Evolutionary conservation across 2,888 invertebrate genomes (phyloP).

Genomic region (Zhuqinia jingwanae): DNA sequence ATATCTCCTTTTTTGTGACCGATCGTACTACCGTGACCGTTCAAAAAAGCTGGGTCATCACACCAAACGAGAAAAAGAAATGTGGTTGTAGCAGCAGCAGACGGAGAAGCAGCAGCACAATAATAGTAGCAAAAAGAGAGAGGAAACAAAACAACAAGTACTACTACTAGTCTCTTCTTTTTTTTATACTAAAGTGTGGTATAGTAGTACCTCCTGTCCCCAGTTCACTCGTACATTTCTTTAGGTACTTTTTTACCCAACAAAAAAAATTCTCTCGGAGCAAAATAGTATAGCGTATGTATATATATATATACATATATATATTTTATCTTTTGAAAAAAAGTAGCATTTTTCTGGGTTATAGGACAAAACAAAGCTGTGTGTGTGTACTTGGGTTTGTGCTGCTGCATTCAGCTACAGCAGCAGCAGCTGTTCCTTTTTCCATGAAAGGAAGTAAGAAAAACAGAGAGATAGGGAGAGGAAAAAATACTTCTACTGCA

Average conservation of each 20-base stretch:
- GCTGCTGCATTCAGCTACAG: not conserved
- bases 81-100: too few species aligned
- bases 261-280: constrained; percentile 1
- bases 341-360: constrained; percentile 14
- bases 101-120: not conserved
- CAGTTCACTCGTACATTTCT: too few species aligned
- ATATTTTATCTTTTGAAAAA: not conserved
- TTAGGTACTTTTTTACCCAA: constrained; percentile 29
- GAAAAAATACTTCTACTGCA: not conserved
- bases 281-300: too few species aligned
- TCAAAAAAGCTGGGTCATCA: constrained; percentile 68
- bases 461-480: constrained; percentile 12
- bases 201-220: too few species aligned
- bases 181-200: too few species aligned
- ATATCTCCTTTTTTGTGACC: too few species aligned
- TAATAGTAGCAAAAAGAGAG: constrained; percentile 24
- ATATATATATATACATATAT: too few species aligned
- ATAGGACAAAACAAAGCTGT: constrained; percentile 36
- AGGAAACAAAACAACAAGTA: constrained; percentile 29
- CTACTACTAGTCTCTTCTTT: constrained; percentile 10
- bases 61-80: constrained; percentile 47
- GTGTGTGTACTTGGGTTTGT: not conserved
- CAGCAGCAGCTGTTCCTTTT: constrained; percentile 48
- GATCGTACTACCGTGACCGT: constrained; percentile 15
- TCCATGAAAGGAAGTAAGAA: constrained; percentile 20